Percentiles rank a stretch among this genome's conserved stretches.
Evolutionary conservation across 2,113 vertebrate species (phyloP).

Genomic region (Antigone vipio): DNA sequence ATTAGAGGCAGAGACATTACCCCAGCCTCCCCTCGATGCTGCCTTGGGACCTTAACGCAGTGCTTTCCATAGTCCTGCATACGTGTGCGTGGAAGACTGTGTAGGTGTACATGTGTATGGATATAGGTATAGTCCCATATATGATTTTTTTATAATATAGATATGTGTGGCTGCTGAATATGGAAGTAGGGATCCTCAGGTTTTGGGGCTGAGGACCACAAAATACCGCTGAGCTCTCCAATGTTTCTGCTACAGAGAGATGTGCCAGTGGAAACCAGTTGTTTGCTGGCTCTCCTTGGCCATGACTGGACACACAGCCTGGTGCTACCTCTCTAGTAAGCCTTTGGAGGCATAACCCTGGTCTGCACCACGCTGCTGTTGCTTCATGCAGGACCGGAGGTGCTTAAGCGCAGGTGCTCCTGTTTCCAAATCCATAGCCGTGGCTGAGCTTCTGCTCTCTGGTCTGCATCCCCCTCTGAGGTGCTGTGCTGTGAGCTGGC

Average conservation of each 20-base stretch:
- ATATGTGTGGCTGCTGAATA: neutral
- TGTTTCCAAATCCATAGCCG: neutral
- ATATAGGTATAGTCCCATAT: rapidly evolving
- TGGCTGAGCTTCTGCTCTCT: neutral
- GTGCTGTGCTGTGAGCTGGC: neutral
- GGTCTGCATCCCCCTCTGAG: neutral
- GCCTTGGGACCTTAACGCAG: neutral
- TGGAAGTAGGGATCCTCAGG: neutral
- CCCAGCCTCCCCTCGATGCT: neutral
- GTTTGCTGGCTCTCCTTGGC: neutral
- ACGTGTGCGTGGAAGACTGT: rapidly evolving
- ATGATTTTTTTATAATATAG: neutral
- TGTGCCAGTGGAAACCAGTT: neutral
- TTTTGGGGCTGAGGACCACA: neutral
- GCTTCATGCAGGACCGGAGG: rapidly evolving
- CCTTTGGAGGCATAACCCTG: no score
- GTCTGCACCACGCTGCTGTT: rapidly evolving
- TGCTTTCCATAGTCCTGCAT: neutral
- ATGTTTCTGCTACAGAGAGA: neutral
- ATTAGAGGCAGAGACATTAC: conserved; percentile 2
- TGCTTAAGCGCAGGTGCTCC: neutral
- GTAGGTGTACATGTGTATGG: neutral
- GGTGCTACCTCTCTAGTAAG: neutral
- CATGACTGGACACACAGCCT: rapidly evolving
- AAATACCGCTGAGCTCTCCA: neutral